Evolutionary conservation across 1,140 invertebrate species (phyloP).

Genomic region (Tenebrio molitor): DNA sequence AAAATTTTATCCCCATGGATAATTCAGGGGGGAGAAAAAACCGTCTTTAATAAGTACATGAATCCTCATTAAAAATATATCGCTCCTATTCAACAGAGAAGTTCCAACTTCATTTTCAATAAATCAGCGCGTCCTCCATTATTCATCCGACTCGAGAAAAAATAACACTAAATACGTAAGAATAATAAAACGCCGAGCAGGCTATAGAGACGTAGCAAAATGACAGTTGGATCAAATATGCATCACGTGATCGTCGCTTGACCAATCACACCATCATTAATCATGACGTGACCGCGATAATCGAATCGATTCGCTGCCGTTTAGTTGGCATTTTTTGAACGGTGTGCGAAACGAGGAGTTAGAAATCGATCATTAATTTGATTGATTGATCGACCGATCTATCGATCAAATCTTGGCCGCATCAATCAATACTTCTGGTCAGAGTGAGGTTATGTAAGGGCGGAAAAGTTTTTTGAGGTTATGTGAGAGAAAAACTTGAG

Average conservation of each 20-base stretch:
- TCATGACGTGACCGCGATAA: no score
- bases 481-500: no score
- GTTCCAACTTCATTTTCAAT: conserved; percentile 26
- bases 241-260: no score
- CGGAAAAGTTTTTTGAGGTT: not conserved
- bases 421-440: no score
- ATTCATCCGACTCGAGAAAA: not conserved
- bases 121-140: conserved; percentile 21
- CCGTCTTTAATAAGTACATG: conserved; percentile 29
- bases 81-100: conserved; percentile 22
- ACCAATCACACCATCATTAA: no score
- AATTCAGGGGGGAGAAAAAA: conserved; percentile 6
- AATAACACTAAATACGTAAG: no score
- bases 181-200: no score
- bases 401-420: not conserved
- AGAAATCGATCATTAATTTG: not conserved
- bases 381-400: not conserved
- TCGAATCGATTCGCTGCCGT: no score
- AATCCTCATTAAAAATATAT: conserved; percentile 22
- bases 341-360: no score
- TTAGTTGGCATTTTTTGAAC: no score
- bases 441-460: not conserved
- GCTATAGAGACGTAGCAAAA: no score
- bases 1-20: conserved; percentile 33
- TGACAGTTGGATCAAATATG: no score